Conservation (phyloP, 2,113 vertebrate species). For the Uropsilus gracilis region DNA sequence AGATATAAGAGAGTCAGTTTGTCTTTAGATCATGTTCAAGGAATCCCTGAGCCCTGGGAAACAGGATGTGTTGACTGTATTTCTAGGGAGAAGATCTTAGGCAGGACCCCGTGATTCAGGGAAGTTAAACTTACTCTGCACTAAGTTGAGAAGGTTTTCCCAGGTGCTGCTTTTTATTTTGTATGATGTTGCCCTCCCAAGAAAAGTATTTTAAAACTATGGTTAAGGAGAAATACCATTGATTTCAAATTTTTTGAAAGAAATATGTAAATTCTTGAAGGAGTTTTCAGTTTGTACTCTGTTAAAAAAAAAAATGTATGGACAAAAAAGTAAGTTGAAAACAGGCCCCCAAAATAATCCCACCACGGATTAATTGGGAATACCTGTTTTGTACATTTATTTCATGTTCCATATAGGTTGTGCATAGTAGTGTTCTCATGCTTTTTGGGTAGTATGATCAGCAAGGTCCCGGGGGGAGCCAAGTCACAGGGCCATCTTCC, state of each 20-base stretch:
- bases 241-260: constrained; percentile 51
- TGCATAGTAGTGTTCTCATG: neutral
- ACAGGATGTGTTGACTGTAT: constrained; percentile 2
- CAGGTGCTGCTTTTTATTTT: neutral
- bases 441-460: neutral
- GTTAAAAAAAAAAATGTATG: constrained; percentile 54
- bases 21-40: neutral
- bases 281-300: constrained; percentile 1
- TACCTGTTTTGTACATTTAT: neutral
- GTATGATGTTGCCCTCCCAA: neutral
- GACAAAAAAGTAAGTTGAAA: neutral
- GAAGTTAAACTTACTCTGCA: neutral
- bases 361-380: neutral
- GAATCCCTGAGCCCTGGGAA: neutral
- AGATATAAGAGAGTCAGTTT: neutral
- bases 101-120: neutral
- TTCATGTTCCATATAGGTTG: neutral
- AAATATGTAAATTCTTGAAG: neutral
- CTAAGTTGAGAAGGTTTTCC: neutral
- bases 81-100: neutral
- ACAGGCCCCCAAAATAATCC: neutral
- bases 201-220: constrained; percentile 33
- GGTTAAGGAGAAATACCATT: constrained; percentile 1
- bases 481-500: neutral
- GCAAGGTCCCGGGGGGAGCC: neutral